Base-by-base conservation (phyloP, 2,797 vertebrate species). In the Cyprinella venusta region DNA sequence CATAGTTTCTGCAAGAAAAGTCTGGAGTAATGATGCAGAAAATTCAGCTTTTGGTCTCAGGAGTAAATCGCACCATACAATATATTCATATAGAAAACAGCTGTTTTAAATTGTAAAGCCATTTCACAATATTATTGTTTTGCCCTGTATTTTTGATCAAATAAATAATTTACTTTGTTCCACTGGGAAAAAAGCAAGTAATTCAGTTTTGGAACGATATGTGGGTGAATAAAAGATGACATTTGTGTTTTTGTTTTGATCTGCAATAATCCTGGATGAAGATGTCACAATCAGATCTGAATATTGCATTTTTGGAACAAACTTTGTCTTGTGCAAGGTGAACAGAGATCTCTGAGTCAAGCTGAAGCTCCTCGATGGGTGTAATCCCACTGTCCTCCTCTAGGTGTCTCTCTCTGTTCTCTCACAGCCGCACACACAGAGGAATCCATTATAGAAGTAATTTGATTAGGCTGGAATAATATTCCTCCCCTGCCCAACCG, bases 391-490 rank as follows among this genome's bases (percentile, higher is more conserved):
- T 5, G 33, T 30, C n/a, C 24, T 81, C 86, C 90, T 88, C 87
- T 89, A 89, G 89, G 86, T 89, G 89, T 87, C 86, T 76, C 86
- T 87, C 72, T 88, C 82, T 81, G 18, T 68, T 81, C 85, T 89
- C 79, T 72, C 64, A 38, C 36, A 7, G 65, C 50, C 68, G 5
- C n/a, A 30, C 1, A 50, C 40, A 40, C 40, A 4, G 75, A 67
- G 24, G 76, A 79, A 61, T 71, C 71, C 76, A 85, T 86, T 84
- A 82, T 18, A n/a, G 77, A 80, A 78, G 76, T 87, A 68, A 88
- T 88, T 87, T 85, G 83, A 88, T 86, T 82, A 86, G 82, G 86
- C 75, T 36, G 30, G 71, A 88, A 84, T 85, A 84, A 76, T 84
- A 87, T 85, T 69, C 77, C 30, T 75, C 86, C 45, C 74, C 75